Evolutionary conservation across 23 tunicate species (phyloP).

Genomic region (Corella eumyota): DNA sequence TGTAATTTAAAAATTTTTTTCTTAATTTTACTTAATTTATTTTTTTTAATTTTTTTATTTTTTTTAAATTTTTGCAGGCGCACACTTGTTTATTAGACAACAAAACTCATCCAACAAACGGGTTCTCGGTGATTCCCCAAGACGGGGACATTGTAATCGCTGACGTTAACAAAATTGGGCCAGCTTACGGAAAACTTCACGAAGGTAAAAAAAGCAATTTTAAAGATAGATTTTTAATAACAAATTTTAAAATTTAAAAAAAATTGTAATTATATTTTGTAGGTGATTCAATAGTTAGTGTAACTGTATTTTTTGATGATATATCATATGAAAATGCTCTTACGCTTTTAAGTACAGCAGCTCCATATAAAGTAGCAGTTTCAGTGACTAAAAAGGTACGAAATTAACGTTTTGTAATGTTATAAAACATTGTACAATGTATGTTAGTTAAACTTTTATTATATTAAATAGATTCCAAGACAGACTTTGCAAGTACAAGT

Average conservation of each 20-base stretch:
- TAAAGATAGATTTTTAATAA: not conserved
- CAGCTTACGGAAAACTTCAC: constrained; percentile 41
- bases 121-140: constrained; percentile 46
- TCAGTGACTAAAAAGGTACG: constrained; percentile 20
- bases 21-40: not conserved
- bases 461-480: no score
- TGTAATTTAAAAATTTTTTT: not conserved
- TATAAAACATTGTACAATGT: not conserved
- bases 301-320: constrained; percentile 69
- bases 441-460: no score
- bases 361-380: constrained; percentile 72
- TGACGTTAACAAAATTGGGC: constrained; percentile 40
- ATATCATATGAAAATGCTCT: constrained; percentile 59
- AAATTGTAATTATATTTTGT: not conserved
- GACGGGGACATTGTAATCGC: constrained; percentile 45
- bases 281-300: constrained; percentile 78
- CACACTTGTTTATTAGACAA: constrained; percentile 45
- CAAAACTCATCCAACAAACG: constrained; percentile 54
- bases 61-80: constrained; percentile 23
- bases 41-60: not conserved
- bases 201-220: constrained; percentile 35
- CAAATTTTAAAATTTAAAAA: not conserved
- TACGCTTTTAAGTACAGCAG: constrained; percentile 51
- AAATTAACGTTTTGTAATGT: not conserved
- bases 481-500: no score